Base-by-base conservation (phyloP, 2,113 vertebrate species). In the Lipotes vexillifer region DNA sequence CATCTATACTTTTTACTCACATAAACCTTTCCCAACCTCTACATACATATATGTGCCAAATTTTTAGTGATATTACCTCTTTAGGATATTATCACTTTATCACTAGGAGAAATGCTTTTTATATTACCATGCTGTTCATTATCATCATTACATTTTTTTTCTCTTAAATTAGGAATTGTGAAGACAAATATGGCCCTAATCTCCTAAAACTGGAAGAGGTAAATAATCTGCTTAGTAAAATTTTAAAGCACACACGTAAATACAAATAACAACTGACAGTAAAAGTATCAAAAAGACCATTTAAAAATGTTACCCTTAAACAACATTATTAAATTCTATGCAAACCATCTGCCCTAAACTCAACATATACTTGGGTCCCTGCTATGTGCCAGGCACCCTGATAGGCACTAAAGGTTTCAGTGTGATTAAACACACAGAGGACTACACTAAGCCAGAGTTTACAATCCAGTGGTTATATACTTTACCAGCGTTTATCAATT, bases 61-160 rank as follows among this genome's bases (percentile, higher is more conserved):
- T 44, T 86, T 90, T 36, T 63, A 63, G 59, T 65, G 44, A 57
- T 61, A 77, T 23, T 81, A 57, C 41, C 72, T 92, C 59, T 41
- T 85, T 84, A 46, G 15, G 55, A 65, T 59, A 95, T 69, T 88
- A 57, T 41, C 75, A 80, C 77, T 49, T 94, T 74, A 59, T 86
- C 96, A 86, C 57, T 68, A 92, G 49, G 74, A 87, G 52, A 96
- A 90, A 77, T 66, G 84, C 4, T 94, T 93, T 74, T 66, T 90
- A 63, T 75, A 61, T 49, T 49, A 77, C 49, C 46, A 66, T 52
- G 33, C 36, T 89, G n/a, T 14, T 66, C 66, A 61, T 85, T 75
- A 66, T 27, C 17, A 77, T n/a, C 74, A 88, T 10, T n/a, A 78
- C 13, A 27, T 55, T 80, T 80, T 33, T 10, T 85, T 91, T 66